These are phyloP conservation scores for Poecilia latipinna DNA, from an alignment of 2,113 vertebrate genomes.

Conservation along the genomic window DNA sequence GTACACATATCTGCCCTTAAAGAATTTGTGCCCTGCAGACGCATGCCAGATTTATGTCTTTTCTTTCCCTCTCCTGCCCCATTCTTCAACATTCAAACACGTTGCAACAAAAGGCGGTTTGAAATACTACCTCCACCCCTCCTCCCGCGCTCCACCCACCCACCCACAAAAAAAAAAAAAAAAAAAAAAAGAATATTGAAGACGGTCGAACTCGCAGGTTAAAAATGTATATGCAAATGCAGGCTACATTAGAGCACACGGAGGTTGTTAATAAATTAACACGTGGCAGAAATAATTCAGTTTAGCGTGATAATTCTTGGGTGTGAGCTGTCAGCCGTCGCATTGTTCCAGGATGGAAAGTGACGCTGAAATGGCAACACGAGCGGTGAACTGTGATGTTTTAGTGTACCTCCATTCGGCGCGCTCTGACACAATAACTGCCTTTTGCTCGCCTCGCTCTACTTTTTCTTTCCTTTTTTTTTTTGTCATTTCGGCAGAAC, in stretches of 20 bases:
- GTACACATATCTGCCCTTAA: constrained; percentile 74
- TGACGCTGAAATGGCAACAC: constrained; percentile 84
- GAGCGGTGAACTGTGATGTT: constrained; percentile 83
- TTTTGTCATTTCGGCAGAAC: constrained; percentile 68
- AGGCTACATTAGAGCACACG: constrained; percentile 84
- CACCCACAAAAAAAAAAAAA: no score
- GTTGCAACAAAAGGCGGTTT: constrained; percentile 67
- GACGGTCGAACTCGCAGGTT: constrained; percentile 76
- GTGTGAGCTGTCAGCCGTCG: constrained; percentile 89
- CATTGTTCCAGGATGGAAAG: constrained; percentile 84
- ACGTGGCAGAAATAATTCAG: constrained; percentile 94
- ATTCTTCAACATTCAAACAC: constrained; percentile 69
- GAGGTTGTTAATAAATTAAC: constrained; percentile 90
- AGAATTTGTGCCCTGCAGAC: constrained; percentile 75
- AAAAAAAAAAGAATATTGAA: constrained; percentile 76
- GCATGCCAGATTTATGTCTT: constrained; percentile 68
- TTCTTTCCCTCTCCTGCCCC: constrained; percentile 28
- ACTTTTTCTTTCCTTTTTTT: constrained; percentile 31
- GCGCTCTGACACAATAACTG: constrained; percentile 76
- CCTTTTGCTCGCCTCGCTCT: constrained; percentile 66
- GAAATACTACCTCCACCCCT: constrained; percentile 52
- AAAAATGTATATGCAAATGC: constrained; percentile 88
- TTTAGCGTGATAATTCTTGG: constrained; percentile 91
- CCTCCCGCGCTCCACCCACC: constrained; percentile 15
- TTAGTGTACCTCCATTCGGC: constrained; percentile 75